Evolutionary conservation across 2,797 vertebrate genomes (phyloP), one percentile per base, ranked within the genome.

Genomic region (Oryzias sinensis): DNA sequence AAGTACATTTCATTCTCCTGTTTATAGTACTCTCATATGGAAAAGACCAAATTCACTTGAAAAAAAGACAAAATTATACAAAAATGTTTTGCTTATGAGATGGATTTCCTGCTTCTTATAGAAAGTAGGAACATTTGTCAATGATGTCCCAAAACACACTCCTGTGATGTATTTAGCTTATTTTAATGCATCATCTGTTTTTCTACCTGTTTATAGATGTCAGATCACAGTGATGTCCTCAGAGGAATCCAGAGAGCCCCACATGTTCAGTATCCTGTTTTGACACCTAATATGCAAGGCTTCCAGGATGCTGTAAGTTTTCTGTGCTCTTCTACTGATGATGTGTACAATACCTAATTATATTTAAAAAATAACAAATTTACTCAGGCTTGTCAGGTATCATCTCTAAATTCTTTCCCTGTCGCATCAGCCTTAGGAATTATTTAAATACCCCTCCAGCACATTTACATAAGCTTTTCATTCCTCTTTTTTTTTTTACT

Each of bases 271-370:
- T 98, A 98, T 70, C 93, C 96, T 0, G 95, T 98, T 77, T 90
- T 98, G 68, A 96, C 95, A 0, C 96, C 95, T 48, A 98, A 98
- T 88, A 90, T 97, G 74, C 92, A 94, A 72, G 95, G 96, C 68
- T 96, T 98, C 81, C 91, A 93, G 74, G 90, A 92, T 73, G 97
- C 97, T 62, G 97, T 98, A 92, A 93, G 95, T 89, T 53, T 61
- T 59, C 0, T 52, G 72, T 70, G 51, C 68, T 29, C 57, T 9
- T 37, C 3, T 56, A 59, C 49, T 37, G 1, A 53, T 43, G 29
- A 69, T 50, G 9, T 48, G 42, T 49, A 13, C 42, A 61, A 5
- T 5, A 53, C 44, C 45, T 17, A 15, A 37, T 40, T 37, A 25
- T 41, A 1, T 29, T 6, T 41, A 42, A 29, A 27, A 42, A 41